Evolutionary conservation across 2,888 invertebrate genomes (phyloP).

Genomic region (Cyclophora punctaria): DNA sequence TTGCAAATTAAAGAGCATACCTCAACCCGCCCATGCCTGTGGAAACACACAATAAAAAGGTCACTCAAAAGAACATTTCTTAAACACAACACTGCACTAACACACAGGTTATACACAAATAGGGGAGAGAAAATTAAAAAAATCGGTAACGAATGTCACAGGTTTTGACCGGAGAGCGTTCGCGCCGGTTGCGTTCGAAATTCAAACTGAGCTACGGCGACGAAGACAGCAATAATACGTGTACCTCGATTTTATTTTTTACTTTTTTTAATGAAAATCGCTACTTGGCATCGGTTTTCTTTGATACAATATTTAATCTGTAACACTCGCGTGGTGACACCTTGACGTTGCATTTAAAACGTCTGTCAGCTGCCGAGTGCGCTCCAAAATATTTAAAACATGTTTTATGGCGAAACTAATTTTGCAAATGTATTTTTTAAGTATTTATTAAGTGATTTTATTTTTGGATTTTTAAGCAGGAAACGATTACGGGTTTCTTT

Average conservation of each 20-base stretch:
- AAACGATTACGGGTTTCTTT: too few relatives aligned
- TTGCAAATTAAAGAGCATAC: constrained; percentile 5
- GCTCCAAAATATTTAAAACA: too few relatives aligned
- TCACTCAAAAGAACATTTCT: constrained; percentile 21
- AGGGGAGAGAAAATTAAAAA: constrained; percentile 18
- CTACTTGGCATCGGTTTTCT: too few relatives aligned
- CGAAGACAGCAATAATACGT: constrained; percentile 51
- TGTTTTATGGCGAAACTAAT: too few relatives aligned
- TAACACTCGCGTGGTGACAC: too few relatives aligned
- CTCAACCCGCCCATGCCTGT: constrained; percentile 21
- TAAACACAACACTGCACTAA: constrained; percentile 28
- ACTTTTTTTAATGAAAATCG: constrained; percentile 57
- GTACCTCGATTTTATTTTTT: constrained; percentile 45
- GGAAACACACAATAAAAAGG: constrained; percentile 16
- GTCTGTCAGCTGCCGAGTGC: too few relatives aligned
- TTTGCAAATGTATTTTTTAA: too few relatives aligned
- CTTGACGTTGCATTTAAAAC: too few relatives aligned
- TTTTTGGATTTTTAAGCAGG: too few relatives aligned
- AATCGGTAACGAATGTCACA: constrained; percentile 32
- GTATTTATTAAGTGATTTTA: too few relatives aligned
- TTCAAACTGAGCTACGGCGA: constrained; percentile 60
- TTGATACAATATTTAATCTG: too few relatives aligned
- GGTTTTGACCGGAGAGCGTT: constrained; percentile 45
- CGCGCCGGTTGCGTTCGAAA: constrained; percentile 58
- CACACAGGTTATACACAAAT: constrained; percentile 8